phyloP scores from a whole-genome alignment of 2,797 vertebrate genomes.

The Thaleichthys pacificus region DNA sequence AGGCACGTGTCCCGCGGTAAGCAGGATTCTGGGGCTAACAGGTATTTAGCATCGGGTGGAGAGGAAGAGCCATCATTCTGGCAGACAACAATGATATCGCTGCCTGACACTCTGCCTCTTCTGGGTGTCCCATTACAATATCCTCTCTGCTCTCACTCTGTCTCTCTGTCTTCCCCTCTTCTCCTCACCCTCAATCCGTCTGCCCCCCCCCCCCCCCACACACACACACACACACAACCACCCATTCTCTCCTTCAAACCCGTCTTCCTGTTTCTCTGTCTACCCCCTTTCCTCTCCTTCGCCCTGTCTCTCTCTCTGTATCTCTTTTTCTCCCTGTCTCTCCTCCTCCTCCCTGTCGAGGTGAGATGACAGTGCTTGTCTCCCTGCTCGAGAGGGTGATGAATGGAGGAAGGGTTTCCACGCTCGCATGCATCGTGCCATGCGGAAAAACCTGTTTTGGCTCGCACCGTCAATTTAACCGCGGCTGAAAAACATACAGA shows the following conservation, averaged over 20 bases:
- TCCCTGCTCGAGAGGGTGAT: constrained; percentile 33
- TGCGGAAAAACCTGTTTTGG: not conserved
- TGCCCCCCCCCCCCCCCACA: not conserved
- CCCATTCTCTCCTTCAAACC: no score
- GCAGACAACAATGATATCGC: constrained; percentile 67
- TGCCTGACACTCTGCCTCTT: constrained; percentile 66
- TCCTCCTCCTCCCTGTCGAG: constrained; percentile 27
- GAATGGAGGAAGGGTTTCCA: constrained; percentile 31
- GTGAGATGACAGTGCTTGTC: constrained; percentile 45
- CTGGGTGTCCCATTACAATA: constrained; percentile 65
- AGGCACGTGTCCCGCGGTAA: constrained; percentile 10
- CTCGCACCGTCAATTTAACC: not conserved
- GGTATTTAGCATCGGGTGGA: constrained; percentile 61
- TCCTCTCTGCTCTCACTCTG: constrained; percentile 15
- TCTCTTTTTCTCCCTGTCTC: constrained; percentile 25
- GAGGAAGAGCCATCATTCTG: constrained; percentile 57
- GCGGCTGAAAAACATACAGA: not conserved
- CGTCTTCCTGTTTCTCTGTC: not conserved
- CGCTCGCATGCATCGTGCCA: constrained; percentile 10
- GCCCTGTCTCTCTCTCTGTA: not conserved
- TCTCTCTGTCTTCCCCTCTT: not conserved
- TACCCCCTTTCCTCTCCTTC: not conserved
- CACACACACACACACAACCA: no score
- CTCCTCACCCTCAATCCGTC: no score
- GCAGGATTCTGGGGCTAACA: constrained; percentile 54